Evolutionary conservation across 2,888 invertebrate species (phyloP), one percentile per base, ranked within the genome.

Genomic region (Pyrrhosoma nymphula): DNA sequence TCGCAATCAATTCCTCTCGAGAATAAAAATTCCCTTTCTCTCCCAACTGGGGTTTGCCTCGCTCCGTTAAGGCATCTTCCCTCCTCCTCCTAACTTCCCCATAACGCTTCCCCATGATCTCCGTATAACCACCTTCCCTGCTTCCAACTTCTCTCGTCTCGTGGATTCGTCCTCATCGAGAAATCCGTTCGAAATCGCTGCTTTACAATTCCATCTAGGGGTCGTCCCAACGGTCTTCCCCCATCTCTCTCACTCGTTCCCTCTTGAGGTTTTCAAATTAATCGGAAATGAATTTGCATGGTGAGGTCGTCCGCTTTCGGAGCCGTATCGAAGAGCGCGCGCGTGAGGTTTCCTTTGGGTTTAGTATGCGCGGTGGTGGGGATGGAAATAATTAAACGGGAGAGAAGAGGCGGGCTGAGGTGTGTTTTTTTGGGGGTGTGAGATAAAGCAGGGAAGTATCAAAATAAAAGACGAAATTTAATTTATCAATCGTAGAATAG

Each of bases 161-260:
- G 20, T 20, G 12, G 69, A 16, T 6, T n/a, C 14, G 26, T 35
- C 82, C 82, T 16, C 82, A 16, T 82, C 35, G 82, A 82, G 35
- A 26, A 69, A 82, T 35, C 82, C 30, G 82, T 14, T 82, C 35
- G 82, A 82, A 35, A 82, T 82, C 82, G 82, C 82, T 82, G 82
- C 82, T 82, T 82, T 82, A 82, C 82, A 82, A 82, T 82, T 82
- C 82, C 82, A 82, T 35, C 82, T 30, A 26, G 35, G 82, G 82
- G n/a, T 10, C 18, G 12, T 18, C 82, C 82, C 26, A 69, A 69
- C 10, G 69, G 26, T 12, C n/a, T 12, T 26, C 14, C 35, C 3
- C 35, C 26, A 14, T 82, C 82, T n/a, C n/a, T 69, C 47, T 47
- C 47, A 47, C 47, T 47, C 47, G 47, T 47, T 47, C 47, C 47